These are phyloP conservation scores for Gobius niger DNA, from an alignment of 2,113 vertebrate species.

Conservation along the genomic window DNA sequence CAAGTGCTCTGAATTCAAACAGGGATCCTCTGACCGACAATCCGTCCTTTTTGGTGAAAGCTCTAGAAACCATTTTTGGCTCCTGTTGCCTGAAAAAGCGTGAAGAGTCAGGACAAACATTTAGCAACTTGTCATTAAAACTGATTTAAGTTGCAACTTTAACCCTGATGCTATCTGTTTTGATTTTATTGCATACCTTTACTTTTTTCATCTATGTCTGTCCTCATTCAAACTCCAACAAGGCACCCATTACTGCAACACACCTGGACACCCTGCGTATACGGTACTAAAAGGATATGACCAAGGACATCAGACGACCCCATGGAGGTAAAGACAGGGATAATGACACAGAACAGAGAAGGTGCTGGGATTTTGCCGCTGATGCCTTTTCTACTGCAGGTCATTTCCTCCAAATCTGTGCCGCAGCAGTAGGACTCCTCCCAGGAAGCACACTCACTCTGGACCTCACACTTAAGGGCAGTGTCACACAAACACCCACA, in stretches of 20 bases:
- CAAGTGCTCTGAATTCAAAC: too few species aligned
- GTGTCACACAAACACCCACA: slow-evolving; percentile 19
- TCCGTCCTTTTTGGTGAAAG: too few species aligned
- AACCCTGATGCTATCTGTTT: too few species aligned
- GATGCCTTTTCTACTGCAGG: slow-evolving; percentile 13
- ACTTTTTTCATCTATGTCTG: neutral
- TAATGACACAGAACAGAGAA: neutral
- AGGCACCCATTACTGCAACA: neutral
- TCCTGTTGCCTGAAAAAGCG: too few species aligned
- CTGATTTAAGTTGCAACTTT: too few species aligned
- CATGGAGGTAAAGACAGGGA: slow-evolving; percentile 19
- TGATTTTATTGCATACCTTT: too few species aligned
- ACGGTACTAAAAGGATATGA: neutral
- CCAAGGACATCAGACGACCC: neutral
- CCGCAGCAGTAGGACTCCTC: slow-evolving; percentile 24
- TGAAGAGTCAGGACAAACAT: too few species aligned
- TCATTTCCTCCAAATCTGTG: slow-evolving; percentile 38
- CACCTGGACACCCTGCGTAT: neutral
- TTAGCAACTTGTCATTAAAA: too few species aligned
- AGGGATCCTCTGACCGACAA: too few species aligned
- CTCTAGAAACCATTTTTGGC: too few species aligned
- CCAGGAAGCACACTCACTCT: slow-evolving; percentile 36
- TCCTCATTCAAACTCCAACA: neutral
- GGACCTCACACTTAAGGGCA: slow-evolving; percentile 22
- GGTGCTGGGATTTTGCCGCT: slow-evolving; percentile 18